Evolutionary conservation across 1,140 invertebrate genomes (phyloP), one percentile per base, ranked within the genome.

Genomic region (Heliconius nattereri): DNA sequence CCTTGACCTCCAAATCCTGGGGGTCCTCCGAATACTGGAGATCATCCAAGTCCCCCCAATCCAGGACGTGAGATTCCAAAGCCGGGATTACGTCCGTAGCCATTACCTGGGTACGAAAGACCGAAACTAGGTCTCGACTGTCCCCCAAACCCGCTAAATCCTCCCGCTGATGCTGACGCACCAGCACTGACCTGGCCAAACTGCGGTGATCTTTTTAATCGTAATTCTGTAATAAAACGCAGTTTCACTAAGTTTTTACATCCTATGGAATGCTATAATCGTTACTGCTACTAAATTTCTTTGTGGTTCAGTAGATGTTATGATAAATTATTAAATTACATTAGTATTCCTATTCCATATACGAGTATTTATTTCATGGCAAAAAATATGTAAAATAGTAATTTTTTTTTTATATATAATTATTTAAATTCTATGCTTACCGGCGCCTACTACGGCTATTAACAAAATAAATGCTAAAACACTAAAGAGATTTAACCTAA

Each of bases 201-300:
- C 77, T 86, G 81, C 20, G 87, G 82, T 54, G 88, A 77, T 73
- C 86, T 75, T 52, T 72, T 76, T 60, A 79, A 74, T n/a, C 84
- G 75, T 1, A 78, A 37, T 37, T 32, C 86, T 87, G 81, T 70
- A 83, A 83, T 45, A 45, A 45, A 16, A 45, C 40, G 40, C 13
- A 13, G 40, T 13, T 13, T 45, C 11, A 13, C 5, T 13, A 13
- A 1, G 13, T 45, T 45, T 45, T 45, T 45, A 13, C 11, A 45
- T 45, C 40, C 40, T 45, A 45, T 45, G 13, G 40, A 5, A 45
- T 45, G 13, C 40, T 45, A 45, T 45, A 45, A 45, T 45, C 40
- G 40, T 45, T 45, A 45, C 40, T 45, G 11, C 3, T 40, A 40
- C 40, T 11, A 40, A 40, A 40, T 35, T 35, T 35, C 32, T 35